phyloP scores from a whole-genome alignment of 2,888 invertebrate genomes.

The Siphlonurus alternatus region DNA sequence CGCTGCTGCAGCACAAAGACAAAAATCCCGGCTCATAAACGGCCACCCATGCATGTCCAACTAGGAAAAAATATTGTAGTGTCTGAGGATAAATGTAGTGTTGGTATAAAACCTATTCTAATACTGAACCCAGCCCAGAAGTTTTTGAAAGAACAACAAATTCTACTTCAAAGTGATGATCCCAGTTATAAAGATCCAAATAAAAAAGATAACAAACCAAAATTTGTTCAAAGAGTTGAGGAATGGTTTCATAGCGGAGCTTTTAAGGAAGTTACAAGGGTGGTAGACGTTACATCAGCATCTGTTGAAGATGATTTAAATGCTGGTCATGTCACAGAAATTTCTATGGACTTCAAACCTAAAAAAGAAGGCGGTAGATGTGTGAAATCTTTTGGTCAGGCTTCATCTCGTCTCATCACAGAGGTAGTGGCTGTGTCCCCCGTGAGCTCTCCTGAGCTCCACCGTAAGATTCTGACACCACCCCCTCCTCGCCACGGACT shows the following conservation, averaged over 20 bases:
- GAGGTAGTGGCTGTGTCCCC: conserved; percentile 9
- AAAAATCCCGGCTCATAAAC: not conserved
- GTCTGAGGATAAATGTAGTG: not conserved
- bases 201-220: not conserved
- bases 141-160: not conserved
- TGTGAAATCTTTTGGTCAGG: conserved; percentile 11
- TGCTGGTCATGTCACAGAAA: not conserved
- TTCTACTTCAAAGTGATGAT: not conserved
- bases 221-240: not conserved
- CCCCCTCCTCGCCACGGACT: not conserved
- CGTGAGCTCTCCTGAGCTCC: conserved; percentile 7
- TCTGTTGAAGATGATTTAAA: not conserved
- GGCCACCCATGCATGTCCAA: not conserved
- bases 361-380: conserved; percentile 1
- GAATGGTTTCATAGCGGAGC: not conserved
- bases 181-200: not conserved
- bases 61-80: not conserved
- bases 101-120: no score
- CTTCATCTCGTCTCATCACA: conserved; percentile 8
- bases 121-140: no score
- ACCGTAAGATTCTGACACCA: conserved; percentile 1
- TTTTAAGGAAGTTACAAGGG: conserved; percentile 4
- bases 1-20: not conserved
- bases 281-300: not conserved
- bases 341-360: not conserved